Conservation (phyloP, 2,113 vertebrate genomes). For the Myocastor coypus region DNA sequence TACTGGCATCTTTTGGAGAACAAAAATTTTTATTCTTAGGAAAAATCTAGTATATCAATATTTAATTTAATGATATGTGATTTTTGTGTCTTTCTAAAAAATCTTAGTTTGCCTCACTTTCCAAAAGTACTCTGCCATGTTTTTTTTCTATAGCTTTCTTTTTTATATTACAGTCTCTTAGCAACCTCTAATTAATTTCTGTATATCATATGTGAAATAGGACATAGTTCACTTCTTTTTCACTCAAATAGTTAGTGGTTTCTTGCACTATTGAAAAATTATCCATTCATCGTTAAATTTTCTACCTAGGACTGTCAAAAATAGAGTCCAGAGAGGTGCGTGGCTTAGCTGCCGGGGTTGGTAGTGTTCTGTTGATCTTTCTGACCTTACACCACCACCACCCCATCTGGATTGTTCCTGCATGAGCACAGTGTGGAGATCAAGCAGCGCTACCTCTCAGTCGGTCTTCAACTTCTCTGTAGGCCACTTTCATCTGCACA, state of each 20-base stretch:
- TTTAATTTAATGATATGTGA: background rate
- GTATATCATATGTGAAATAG: background rate
- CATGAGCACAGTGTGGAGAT: background rate
- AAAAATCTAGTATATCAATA: background rate
- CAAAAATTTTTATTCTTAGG: background rate
- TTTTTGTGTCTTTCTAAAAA: constrained; percentile 41
- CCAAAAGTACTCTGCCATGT: background rate
- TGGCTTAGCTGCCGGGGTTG: background rate
- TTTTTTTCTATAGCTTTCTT: constrained; percentile 19
- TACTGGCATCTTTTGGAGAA: background rate
- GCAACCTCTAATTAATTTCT: constrained; percentile 2
- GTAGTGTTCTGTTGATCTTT: background rate
- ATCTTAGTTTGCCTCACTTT: background rate
- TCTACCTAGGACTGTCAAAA: constrained; percentile 18
- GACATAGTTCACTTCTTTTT: background rate
- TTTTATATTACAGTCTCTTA: background rate
- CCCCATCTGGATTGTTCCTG: background rate
- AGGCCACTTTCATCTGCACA: background rate
- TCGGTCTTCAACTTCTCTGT: background rate
- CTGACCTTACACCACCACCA: rapidly evolving
- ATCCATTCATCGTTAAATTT: background rate
- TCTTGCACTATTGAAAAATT: background rate
- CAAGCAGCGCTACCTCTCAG: background rate
- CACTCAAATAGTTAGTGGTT: constrained; percentile 16
- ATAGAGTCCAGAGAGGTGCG: background rate